Evolutionary conservation across 1,140 invertebrate genomes (phyloP).

Genomic region (Copidosoma floridanum): DNA sequence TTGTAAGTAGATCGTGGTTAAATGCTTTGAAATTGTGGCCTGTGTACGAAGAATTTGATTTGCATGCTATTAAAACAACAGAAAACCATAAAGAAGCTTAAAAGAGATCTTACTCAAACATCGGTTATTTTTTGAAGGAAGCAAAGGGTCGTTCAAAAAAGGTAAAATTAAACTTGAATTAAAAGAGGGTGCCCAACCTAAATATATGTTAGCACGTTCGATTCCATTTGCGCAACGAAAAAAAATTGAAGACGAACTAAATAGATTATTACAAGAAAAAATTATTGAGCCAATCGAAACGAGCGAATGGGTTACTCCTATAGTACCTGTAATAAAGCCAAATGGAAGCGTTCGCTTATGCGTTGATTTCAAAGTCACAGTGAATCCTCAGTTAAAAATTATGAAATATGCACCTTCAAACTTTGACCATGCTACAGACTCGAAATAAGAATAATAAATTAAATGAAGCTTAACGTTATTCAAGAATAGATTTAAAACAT

Average conservation of each 20-base stretch:
- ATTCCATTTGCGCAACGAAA: neutral
- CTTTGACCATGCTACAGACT: neutral
- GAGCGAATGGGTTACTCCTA: slow-evolving; percentile 1
- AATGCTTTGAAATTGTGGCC: neutral
- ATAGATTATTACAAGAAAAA: too few relatives aligned
- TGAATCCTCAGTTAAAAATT: neutral
- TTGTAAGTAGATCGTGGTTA: neutral
- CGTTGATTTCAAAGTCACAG: neutral
- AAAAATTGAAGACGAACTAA: too few relatives aligned
- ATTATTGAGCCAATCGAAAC: too few relatives aligned
- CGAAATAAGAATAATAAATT: neutral
- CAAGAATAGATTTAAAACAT: neutral
- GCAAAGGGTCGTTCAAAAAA: neutral
- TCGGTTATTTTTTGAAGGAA: neutral
- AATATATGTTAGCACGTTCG: neutral
- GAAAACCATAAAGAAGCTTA: neutral
- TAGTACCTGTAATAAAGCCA: neutral
- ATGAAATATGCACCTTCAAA: neutral
- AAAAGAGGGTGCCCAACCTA: neutral
- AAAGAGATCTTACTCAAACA: neutral
- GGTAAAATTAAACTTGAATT: neutral
- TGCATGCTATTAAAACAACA: neutral
- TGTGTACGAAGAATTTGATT: too few relatives aligned
- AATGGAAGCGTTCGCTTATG: neutral
- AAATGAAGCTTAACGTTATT: too few relatives aligned